Conservation (phyloP, 92 coral and sea anemone species). For the Blastomussa wellsi region DNA sequence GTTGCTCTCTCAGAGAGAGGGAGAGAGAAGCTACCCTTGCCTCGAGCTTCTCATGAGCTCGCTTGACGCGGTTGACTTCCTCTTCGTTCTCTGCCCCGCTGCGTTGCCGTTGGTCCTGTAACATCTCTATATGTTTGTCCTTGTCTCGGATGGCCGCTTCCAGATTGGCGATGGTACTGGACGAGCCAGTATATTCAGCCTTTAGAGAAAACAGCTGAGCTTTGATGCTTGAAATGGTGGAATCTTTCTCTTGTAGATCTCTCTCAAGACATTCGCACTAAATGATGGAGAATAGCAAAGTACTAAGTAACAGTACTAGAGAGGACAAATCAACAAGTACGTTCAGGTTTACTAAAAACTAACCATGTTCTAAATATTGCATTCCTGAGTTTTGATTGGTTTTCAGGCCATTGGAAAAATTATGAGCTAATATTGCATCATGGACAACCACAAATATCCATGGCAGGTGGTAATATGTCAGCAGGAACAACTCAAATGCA, state of each 20-base stretch:
- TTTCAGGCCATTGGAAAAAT: too few relatives aligned
- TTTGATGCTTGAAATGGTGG: conserved; percentile 63
- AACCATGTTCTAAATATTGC: too few relatives aligned
- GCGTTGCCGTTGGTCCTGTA: conserved; percentile 75
- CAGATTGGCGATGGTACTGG: conserved; percentile 74
- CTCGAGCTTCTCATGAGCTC: conserved; percentile 78
- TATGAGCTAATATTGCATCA: too few relatives aligned
- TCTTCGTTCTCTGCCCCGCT: conserved; percentile 73
- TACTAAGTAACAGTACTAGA: neutral
- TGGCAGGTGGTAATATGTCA: too few relatives aligned
- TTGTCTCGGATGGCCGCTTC: conserved; percentile 87
- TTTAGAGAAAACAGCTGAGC: conserved; percentile 73
- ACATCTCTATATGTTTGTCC: conserved; percentile 81
- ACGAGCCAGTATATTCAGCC: conserved; percentile 79
- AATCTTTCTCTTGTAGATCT: conserved; percentile 79
- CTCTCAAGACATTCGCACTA: conserved; percentile 87
- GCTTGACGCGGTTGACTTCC: conserved; percentile 62
- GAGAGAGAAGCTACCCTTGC: conserved; percentile 46
- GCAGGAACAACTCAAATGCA: too few relatives aligned
- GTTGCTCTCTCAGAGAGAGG: conserved; percentile 65
- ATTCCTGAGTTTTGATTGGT: too few relatives aligned
- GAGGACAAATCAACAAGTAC: too few relatives aligned
- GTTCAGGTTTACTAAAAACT: too few relatives aligned
- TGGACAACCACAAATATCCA: too few relatives aligned
- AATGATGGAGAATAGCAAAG: neutral